phyloP scores from a whole-genome alignment of 1,140 invertebrate genomes.

The Drosophila malerkotliana region DNA sequence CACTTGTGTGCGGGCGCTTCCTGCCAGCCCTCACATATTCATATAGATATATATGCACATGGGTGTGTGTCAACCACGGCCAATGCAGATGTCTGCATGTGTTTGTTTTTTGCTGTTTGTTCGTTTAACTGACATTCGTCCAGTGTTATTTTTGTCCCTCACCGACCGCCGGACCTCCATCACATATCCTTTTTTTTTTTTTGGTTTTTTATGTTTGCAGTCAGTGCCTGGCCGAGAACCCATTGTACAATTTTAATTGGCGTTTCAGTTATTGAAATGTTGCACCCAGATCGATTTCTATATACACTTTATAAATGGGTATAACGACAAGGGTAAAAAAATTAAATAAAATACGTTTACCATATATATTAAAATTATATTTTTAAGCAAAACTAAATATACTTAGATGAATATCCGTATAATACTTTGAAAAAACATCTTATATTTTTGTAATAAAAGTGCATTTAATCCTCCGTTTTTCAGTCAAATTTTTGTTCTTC shows the following conservation, averaged over 20 bases:
- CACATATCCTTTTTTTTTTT: neutral
- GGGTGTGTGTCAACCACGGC: conserved; percentile 38
- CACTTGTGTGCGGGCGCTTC: conserved; percentile 40
- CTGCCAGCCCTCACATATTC: conserved; percentile 50
- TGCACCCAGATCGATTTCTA: conserved; percentile 53
- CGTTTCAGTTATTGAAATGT: conserved; percentile 80
- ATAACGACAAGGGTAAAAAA: neutral
- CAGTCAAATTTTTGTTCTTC: neutral
- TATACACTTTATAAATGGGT: conserved; percentile 12
- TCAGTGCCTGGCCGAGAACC: conserved; percentile 53
- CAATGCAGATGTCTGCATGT: conserved; percentile 54
- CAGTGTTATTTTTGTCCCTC: conserved; percentile 40
- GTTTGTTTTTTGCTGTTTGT: conserved; percentile 75
- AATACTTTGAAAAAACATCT: neutral
- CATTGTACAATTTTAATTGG: conserved; percentile 79
- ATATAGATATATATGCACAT: conserved; percentile 33
- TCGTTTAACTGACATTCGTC: conserved; percentile 76
- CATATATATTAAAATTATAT: no score
- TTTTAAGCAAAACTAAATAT: neutral
- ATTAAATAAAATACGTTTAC: neutral
- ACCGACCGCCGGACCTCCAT: neutral
- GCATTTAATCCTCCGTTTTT: neutral
- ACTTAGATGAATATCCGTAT: neutral
- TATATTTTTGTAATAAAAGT: neutral
- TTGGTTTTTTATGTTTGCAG: conserved; percentile 38